These are phyloP conservation scores for Belgica antarctica DNA, from an alignment of 2,888 invertebrate species.

Conservation along the genomic window DNA sequence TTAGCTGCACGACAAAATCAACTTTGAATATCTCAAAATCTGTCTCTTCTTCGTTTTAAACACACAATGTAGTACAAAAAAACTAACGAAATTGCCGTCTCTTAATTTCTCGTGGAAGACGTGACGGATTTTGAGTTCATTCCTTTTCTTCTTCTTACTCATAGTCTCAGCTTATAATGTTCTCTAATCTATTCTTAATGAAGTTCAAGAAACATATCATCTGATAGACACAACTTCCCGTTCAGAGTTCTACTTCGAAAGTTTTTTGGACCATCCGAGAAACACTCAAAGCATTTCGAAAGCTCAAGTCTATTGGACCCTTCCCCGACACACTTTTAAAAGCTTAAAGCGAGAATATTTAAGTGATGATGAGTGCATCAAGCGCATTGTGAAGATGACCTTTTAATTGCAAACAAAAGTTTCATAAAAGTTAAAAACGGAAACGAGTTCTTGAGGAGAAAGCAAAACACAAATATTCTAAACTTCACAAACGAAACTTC, in stretches of 20 bases:
- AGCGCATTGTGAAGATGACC: background rate
- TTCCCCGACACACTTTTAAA: background rate
- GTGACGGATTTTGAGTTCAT: too few species aligned
- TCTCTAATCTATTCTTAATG: background rate
- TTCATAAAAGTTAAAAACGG: background rate
- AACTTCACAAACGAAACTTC: background rate
- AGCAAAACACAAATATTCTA: background rate
- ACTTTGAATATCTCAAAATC: too few species aligned
- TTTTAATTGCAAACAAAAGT: background rate
- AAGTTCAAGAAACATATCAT: conserved; percentile 37
- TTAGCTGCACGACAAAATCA: too few species aligned
- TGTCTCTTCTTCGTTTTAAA: too few species aligned
- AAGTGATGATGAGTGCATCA: background rate
- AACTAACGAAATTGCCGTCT: too few species aligned
- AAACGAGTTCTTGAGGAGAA: background rate
- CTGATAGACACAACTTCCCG: conserved; percentile 27
- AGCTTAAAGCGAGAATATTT: background rate
- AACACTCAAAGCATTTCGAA: background rate
- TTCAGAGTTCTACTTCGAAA: background rate
- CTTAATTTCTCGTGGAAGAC: too few species aligned
- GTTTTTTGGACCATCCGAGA: background rate
- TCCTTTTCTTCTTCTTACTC: background rate
- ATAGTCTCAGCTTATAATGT: background rate
- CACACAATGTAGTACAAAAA: conserved; percentile 24
- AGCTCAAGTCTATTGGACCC: background rate